These are phyloP conservation scores for Punctoribates punctum DNA, from an alignment of 2,888 invertebrate species.

Conservation along the genomic window DNA sequence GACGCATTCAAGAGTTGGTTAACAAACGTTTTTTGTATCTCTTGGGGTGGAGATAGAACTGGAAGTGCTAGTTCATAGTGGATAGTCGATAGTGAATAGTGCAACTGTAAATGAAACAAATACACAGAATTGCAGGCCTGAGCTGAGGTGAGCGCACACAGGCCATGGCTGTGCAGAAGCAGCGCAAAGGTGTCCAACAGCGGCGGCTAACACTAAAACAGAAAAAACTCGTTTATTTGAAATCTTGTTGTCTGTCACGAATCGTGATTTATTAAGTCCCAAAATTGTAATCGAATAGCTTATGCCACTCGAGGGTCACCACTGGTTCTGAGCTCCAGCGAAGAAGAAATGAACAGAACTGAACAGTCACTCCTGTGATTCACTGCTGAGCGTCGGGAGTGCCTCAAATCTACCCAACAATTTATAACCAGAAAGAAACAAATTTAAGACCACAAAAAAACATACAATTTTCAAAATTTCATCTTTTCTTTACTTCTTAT, in stretches of 20 bases:
- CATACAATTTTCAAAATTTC: constrained; percentile 8
- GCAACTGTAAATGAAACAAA: constrained; percentile 38
- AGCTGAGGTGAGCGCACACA: background rate
- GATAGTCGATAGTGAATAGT: too few species aligned
- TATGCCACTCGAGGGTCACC: background rate
- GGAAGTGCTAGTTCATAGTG: too few species aligned
- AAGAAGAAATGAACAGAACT: background rate
- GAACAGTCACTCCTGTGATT: background rate
- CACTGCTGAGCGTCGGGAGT: constrained; percentile 25
- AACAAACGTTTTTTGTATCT: constrained; percentile 33
- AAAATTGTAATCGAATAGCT: constrained; percentile 32
- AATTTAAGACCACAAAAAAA: constrained; percentile 12
- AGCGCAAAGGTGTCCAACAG: constrained; percentile 36
- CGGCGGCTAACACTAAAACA: constrained; percentile 28
- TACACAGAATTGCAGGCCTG: background rate
- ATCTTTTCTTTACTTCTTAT: constrained; percentile 6
- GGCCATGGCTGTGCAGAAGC: background rate
- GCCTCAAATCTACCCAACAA: constrained; percentile 13
- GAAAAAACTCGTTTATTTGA: constrained; percentile 32
- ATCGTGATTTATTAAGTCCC: constrained; percentile 43
- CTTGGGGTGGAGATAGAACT: constrained; percentile 30
- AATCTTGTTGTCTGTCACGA: constrained; percentile 40
- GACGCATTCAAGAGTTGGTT: constrained; percentile 24
- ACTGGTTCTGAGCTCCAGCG: background rate
- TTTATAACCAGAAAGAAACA: constrained; percentile 30